These are phyloP conservation scores for Andrena hattorfiana DNA, from an alignment of 2,888 invertebrate genomes.

Conservation along the genomic window DNA sequence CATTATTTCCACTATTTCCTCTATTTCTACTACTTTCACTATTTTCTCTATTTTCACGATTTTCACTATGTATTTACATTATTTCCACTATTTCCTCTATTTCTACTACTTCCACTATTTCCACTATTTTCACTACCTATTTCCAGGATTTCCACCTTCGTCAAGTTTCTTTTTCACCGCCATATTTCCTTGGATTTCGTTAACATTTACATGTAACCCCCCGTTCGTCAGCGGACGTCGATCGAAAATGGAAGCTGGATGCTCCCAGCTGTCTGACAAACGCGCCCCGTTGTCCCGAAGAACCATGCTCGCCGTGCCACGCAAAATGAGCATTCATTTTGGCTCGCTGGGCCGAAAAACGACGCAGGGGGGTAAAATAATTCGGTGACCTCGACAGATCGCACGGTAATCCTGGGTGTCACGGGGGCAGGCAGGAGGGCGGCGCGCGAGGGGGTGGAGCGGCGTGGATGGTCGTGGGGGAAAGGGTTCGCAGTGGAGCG, in stretches of 20 bases:
- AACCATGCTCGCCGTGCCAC: conserved; percentile 2
- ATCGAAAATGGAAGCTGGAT: not conserved
- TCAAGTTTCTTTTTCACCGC: too few relatives aligned
- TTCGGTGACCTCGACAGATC: conserved; percentile 75
- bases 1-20: too few relatives aligned
- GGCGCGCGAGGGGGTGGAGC: not conserved
- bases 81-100: too few relatives aligned
- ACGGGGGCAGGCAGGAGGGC: conserved; percentile 45
- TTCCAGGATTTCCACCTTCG: too few relatives aligned
- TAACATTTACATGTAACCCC: not conserved
- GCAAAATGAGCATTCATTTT: conserved; percentile 62
- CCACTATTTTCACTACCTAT: too few relatives aligned
- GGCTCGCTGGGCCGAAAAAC: conserved; percentile 67
- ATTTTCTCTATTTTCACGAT: too few relatives aligned
- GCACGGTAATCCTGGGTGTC: conserved; percentile 76
- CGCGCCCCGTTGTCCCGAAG: conserved; percentile 16
- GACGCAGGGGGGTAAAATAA: conserved; percentile 65
- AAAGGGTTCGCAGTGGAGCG: conserved; percentile 58
- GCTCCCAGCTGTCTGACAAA: conserved; percentile 21
- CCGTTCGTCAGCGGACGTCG: not conserved
- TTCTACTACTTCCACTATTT: too few relatives aligned
- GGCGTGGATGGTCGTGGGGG: not conserved
- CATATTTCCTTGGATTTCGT: not conserved
- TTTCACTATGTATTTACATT: too few relatives aligned
- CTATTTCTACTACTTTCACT: too few relatives aligned